Conservation (phyloP, 2,797 vertebrate species). For the Microctenopoma steveboyesi region DNA sequence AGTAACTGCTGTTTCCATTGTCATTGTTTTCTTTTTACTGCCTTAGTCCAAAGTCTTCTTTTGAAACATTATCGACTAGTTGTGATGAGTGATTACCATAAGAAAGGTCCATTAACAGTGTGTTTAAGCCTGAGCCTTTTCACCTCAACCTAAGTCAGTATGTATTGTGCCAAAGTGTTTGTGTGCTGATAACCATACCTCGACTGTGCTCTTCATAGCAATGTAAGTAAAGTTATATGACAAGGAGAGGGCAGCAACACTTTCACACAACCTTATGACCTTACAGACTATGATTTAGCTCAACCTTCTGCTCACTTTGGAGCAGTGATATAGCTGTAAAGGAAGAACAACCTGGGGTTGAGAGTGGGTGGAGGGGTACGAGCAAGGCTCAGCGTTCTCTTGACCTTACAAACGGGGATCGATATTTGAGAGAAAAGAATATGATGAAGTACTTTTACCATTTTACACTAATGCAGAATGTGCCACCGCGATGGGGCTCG, state of each 20-base stretch:
- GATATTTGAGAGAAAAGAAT: conserved; percentile 17
- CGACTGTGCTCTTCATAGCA: conserved; percentile 6
- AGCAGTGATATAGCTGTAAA: background rate
- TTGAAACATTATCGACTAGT: conserved; percentile 42
- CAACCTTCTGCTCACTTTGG: conserved; percentile 26
- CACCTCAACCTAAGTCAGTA: conserved; percentile 22
- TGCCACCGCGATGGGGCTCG: conserved; percentile 17
- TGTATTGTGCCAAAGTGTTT: conserved; percentile 6
- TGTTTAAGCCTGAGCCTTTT: conserved; percentile 35
- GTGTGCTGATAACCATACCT: conserved; percentile 1
- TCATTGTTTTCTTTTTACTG: conserved; percentile 67
- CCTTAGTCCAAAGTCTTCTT: conserved; percentile 18
- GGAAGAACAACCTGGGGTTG: conserved; percentile 6
- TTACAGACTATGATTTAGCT: conserved; percentile 27
- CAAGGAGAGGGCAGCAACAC: conserved; percentile 10
- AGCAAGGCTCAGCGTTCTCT: conserved; percentile 36
- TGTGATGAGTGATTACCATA: conserved; percentile 22
- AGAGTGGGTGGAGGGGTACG: conserved; percentile 17
- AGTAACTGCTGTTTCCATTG: conserved; percentile 58
- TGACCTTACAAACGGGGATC: conserved; percentile 27
- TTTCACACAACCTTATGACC: conserved; percentile 22
- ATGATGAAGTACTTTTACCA: conserved; percentile 34
- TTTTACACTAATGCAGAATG: conserved; percentile 31
- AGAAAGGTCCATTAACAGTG: conserved; percentile 6
- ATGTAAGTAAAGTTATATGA: conserved; percentile 19